Evolutionary conservation across 2,113 vertebrate species (phyloP).

Genomic region (Hypanus sabinus): DNA sequence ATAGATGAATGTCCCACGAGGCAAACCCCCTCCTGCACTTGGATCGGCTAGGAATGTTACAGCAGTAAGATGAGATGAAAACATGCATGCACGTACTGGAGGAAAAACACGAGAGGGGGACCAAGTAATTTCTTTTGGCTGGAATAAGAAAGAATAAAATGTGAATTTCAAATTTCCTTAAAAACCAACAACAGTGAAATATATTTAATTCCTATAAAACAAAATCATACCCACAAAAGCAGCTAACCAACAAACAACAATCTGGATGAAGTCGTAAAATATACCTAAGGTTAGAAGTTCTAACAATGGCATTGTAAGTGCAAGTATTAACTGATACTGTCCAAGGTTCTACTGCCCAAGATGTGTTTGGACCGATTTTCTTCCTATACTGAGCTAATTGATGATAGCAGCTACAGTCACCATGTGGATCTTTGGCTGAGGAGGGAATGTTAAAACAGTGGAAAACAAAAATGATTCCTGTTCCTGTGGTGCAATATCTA

Average conservation of each 20-base stretch:
- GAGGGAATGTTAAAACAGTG: not conserved
- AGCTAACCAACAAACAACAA: not conserved
- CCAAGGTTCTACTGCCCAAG: too few species aligned
- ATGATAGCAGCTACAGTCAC: not conserved
- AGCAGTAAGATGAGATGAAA: constrained; percentile 85
- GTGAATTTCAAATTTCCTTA: not conserved
- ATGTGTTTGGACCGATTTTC: not conserved
- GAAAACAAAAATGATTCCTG: not conserved
- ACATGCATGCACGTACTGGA: constrained; percentile 94
- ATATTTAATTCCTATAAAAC: not conserved
- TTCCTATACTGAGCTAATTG: not conserved
- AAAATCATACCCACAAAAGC: not conserved
- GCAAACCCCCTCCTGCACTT: constrained; percentile 88
- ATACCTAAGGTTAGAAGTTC: not conserved
- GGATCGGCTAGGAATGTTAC: constrained; percentile 95
- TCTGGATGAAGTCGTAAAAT: not conserved
- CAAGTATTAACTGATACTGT: not conserved
- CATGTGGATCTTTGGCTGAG: not conserved
- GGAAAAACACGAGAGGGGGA: constrained; percentile 87
- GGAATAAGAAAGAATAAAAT: constrained; percentile 40
- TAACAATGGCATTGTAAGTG: not conserved
- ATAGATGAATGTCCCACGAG: constrained; percentile 91
- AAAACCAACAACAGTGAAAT: not conserved
- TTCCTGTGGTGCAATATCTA: not conserved
- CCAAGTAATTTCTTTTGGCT: constrained; percentile 96